Conservation (phyloP, 2,888 invertebrate species). For the Drymonia ruficornis region DNA sequence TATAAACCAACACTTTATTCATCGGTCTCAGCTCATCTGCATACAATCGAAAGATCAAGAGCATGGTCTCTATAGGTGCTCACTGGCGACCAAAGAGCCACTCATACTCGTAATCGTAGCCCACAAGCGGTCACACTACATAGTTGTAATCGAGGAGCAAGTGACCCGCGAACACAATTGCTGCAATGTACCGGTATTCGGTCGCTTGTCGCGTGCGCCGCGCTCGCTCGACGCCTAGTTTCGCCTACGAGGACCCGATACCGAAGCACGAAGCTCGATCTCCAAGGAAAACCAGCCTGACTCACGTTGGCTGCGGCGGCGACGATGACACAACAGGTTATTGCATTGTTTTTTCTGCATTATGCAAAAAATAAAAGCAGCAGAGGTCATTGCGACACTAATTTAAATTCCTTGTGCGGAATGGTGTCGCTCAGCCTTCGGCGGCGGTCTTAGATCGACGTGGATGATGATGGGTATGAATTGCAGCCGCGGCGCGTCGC, state of each 20-base stretch:
- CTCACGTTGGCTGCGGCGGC: constrained; percentile 46
- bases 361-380: constrained; percentile 59
- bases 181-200: constrained; percentile 28
- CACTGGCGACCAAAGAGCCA: constrained; percentile 17
- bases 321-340: constrained; percentile 57
- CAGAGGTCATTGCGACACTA: constrained; percentile 71
- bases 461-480: constrained; percentile 24
- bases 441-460: constrained; percentile 28
- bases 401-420: constrained; percentile 60
- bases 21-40: too few relatives aligned
- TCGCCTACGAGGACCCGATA: constrained; percentile 9
- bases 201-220: constrained; percentile 10
- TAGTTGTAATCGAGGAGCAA: constrained; percentile 33
- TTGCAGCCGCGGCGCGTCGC: constrained; percentile 13
- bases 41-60: too few relatives aligned
- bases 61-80: not conserved
- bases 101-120: constrained; percentile 29
- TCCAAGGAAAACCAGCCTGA: constrained; percentile 52
- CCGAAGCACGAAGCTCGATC: constrained; percentile 18
- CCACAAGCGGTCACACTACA: constrained; percentile 31
- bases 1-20: constrained; percentile 4
- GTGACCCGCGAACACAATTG: constrained; percentile 33
- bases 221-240: constrained; percentile 10
- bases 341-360: constrained; percentile 61
- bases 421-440: constrained; percentile 49